Conservation (phyloP, 2,113 vertebrate genomes). For the Psilopsiagon aurifrons region DNA sequence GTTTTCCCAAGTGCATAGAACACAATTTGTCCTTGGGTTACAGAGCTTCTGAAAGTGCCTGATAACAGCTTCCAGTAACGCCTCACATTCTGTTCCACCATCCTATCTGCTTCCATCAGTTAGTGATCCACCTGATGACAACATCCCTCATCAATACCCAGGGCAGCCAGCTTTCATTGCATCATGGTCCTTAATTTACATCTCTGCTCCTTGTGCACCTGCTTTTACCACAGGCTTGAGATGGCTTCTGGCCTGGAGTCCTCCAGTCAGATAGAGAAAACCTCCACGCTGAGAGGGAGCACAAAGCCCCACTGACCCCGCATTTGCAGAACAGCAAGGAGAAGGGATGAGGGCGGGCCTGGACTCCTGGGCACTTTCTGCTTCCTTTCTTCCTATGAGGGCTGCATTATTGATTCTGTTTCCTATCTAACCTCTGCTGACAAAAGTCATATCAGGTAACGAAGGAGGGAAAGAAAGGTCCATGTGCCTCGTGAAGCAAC, state of each 20-base stretch:
- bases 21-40: not conserved
- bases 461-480: not conserved
- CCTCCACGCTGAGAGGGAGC: not conserved
- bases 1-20: not conserved
- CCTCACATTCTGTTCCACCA: not conserved
- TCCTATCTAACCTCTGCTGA: not conserved
- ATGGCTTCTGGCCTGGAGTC: not conserved
- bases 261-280: not conserved
- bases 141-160: not conserved
- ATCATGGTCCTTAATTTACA: not conserved
- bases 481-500: not conserved
- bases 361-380: not conserved
- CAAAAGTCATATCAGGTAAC: not conserved
- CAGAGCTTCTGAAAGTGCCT: not conserved
- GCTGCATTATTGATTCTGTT: not conserved
- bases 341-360: not conserved
- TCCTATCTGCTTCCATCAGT: not conserved
- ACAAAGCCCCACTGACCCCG: not conserved
- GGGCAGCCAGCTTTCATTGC: not conserved
- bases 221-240: not conserved
- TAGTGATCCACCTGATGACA: not conserved
- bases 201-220: not conserved
- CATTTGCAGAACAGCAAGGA: accelerated
- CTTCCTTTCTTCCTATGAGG: not conserved
- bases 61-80: not conserved